Conservation (phyloP, 2,888 invertebrate genomes). For the Thymelicus lineola region DNA sequence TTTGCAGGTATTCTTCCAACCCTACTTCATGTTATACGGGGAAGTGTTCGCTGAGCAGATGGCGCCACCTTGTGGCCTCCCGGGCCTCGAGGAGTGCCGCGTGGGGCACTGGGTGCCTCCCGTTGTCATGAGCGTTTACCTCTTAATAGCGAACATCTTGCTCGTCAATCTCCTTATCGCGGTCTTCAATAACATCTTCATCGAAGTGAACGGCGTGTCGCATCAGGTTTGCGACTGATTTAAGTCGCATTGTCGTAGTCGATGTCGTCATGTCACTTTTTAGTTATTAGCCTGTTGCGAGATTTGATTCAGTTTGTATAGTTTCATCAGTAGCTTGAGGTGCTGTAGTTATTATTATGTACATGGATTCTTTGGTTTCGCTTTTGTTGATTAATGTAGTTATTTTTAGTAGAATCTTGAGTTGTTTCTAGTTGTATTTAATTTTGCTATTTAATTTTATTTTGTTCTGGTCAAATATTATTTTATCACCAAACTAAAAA, state of each 20-base stretch:
- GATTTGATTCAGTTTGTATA: conserved; percentile 63
- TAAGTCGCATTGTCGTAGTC: conserved; percentile 42
- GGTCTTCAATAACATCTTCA: conserved; percentile 98
- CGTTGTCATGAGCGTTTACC: conserved; percentile 97
- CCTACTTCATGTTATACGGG: conserved; percentile 99
- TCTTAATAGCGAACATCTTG: conserved; percentile 98
- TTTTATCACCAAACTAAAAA: background rate
- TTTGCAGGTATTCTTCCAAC: conserved; percentile 96
- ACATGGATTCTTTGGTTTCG: background rate
- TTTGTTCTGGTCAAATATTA: background rate
- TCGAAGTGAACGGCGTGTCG: conserved; percentile 97
- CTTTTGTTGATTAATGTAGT: conserved; percentile 18
- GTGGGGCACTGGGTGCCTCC: conserved; percentile 98
- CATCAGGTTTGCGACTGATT: conserved; percentile 90
- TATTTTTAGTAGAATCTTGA: conserved; percentile 25
- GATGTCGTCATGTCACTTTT: conserved; percentile 41
- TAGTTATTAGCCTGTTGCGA: conserved; percentile 75
- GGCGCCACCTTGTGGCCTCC: conserved; percentile 95
- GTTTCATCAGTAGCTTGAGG: conserved; percentile 29
- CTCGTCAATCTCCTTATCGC: conserved; percentile 99
- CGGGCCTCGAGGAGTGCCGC: conserved; percentile 89
- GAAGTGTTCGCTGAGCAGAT: conserved; percentile 99
- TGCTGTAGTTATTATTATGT: conserved; percentile 20
- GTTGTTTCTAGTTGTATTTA: conserved; percentile 1
- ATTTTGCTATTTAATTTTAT: conserved; percentile 9